Evolutionary conservation across 2,888 invertebrate genomes (phyloP).

Genomic region (Conchocele bisecta): DNA sequence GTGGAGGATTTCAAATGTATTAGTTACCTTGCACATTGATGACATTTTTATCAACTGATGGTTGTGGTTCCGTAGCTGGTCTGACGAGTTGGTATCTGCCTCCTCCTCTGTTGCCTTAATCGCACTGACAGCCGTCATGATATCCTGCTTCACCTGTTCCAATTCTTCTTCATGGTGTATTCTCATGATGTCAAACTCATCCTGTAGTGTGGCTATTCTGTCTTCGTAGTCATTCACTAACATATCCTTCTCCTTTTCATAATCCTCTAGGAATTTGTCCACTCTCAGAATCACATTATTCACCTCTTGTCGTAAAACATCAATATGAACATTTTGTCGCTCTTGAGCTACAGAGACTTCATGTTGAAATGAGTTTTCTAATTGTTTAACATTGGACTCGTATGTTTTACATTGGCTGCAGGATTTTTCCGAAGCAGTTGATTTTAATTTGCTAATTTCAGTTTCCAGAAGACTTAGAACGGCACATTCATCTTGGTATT

Average conservation of each 20-base stretch:
- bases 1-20: background rate
- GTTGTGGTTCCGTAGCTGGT: conserved; percentile 60
- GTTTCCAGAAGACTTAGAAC: conserved; percentile 70
- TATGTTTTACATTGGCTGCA: conserved; percentile 59
- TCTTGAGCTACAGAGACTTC: conserved; percentile 70
- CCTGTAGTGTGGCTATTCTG: conserved; percentile 63
- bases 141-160: conserved; percentile 80
- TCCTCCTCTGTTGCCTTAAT: conserved; percentile 76
- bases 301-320: conserved; percentile 72
- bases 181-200: conserved; percentile 76
- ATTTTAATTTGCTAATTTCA: conserved; percentile 67
- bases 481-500: conserved; percentile 75
- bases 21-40: conserved; percentile 68
- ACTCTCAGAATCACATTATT: conserved; percentile 64
- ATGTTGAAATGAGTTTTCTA: conserved; percentile 71
- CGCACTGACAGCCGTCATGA: conserved; percentile 82
- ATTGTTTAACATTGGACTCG: conserved; percentile 66
- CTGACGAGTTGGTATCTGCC: conserved; percentile 67
- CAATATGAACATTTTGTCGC: conserved; percentile 73
- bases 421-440: conserved; percentile 40
- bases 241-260: conserved; percentile 68
- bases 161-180: conserved; percentile 82
- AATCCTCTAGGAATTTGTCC: conserved; percentile 69
- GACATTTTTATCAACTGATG: conserved; percentile 72
- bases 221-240: conserved; percentile 69